These are phyloP conservation scores for Rotaria socialis DNA, from an alignment of 2,888 invertebrate species.

Conservation along the genomic window DNA sequence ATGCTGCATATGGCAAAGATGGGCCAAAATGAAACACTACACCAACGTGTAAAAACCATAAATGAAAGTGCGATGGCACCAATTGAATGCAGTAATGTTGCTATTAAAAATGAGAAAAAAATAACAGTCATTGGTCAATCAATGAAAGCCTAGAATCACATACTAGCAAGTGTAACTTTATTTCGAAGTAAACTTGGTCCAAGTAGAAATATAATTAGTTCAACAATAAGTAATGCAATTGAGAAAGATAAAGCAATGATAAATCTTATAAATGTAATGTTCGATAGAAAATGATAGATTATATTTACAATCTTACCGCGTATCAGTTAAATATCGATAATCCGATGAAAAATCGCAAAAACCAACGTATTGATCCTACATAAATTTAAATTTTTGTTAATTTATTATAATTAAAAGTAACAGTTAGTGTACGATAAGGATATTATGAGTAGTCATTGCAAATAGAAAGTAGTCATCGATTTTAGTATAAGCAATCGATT, in stretches of 20 bases:
- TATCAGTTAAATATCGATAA: not conserved
- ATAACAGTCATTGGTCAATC: too few species aligned
- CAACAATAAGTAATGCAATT: not conserved
- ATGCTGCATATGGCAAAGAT: not conserved
- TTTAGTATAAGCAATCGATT: too few species aligned
- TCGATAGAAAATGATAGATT: not conserved
- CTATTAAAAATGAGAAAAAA: not conserved
- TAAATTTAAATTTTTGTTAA: not conserved
- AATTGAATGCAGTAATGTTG: not conserved
- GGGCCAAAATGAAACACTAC: conserved; percentile 14
- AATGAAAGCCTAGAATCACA: not conserved
- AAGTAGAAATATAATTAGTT: not conserved
- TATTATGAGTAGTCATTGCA: too few species aligned
- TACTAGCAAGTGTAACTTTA: not conserved
- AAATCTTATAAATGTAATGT: not conserved
- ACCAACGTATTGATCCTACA: not conserved
- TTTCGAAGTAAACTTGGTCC: conserved; percentile 1
- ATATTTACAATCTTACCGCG: not conserved
- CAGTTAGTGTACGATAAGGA: too few species aligned
- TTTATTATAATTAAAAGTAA: too few species aligned
- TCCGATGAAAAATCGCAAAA: not conserved
- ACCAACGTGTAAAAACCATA: not conserved
- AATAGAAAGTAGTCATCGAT: too few species aligned
- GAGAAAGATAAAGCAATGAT: not conserved
- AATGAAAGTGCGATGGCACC: not conserved